A percentile compares a stretch with the other conserved stretches of the same genome.
phyloP scores from a whole-genome alignment of 2,113 vertebrate species.

The Saimiri boliviensis region DNA sequence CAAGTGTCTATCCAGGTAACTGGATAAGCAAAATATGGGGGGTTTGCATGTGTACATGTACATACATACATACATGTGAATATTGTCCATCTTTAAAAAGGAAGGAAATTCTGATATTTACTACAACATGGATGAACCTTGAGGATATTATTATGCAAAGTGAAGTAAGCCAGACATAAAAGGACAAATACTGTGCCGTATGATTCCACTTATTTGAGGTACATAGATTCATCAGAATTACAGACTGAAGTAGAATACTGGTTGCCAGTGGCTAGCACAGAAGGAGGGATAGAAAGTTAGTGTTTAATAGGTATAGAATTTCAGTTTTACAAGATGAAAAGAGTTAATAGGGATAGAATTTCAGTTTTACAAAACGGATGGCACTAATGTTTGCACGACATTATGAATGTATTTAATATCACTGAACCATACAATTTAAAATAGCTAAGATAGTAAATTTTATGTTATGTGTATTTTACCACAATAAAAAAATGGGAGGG shows the following conservation, averaged over 20 bases:
- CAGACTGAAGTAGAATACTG: not conserved
- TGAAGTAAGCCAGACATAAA: not conserved
- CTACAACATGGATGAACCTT: not conserved
- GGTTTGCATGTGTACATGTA: not conserved
- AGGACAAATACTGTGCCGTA: not conserved
- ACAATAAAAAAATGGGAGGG: not conserved
- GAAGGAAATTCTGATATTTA: not conserved
- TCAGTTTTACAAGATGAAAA: not conserved
- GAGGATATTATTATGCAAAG: not conserved
- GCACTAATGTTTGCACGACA: not conserved
- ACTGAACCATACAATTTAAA: not conserved
- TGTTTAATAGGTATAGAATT: not conserved
- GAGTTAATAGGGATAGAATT: not conserved
- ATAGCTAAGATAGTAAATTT: not conserved
- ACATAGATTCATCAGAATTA: not conserved
- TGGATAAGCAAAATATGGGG: not conserved
- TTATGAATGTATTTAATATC: not conserved
- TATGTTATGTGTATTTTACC: not conserved
- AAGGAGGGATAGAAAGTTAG: not conserved
- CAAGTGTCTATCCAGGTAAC: not conserved
- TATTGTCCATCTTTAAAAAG: not conserved
- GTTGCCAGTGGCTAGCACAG: not conserved
- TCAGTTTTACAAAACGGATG: not conserved
- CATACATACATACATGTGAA: not conserved
- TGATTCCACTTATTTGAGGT: not conserved